Percentiles rank a stretch among this genome's conserved stretches.
phyloP scores from a whole-genome alignment of 2,113 vertebrate species.

The Seriola quinqueradiata region DNA sequence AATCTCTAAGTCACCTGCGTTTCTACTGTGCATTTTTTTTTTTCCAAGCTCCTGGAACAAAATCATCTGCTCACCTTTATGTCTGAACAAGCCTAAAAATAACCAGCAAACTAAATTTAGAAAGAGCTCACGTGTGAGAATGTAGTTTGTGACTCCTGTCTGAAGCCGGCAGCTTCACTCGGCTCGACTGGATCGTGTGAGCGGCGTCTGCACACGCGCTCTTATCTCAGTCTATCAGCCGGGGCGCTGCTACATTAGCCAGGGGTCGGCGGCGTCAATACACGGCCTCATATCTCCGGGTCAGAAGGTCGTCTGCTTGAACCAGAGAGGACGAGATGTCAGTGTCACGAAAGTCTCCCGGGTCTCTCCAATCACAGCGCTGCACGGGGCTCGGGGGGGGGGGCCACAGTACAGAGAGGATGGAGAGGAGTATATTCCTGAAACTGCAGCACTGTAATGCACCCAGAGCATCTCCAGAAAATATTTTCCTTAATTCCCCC shows the following conservation, averaged over 20 bases:
- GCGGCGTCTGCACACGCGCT: conserved; percentile 9
- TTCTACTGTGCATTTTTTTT: no score
- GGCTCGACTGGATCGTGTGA: conserved; percentile 11
- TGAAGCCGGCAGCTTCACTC: not conserved
- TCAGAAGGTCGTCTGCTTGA: conserved; percentile 60
- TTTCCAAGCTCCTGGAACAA: no score
- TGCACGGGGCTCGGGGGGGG: not conserved
- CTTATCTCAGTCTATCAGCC: conserved; percentile 57
- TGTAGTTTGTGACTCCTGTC: not conserved
- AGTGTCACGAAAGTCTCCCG: conserved; percentile 46
- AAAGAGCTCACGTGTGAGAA: not conserved
- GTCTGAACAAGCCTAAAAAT: no score
- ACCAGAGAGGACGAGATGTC: conserved; percentile 30
- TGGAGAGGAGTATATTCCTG: not conserved
- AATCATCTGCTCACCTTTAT: no score
- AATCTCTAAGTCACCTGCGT: no score
- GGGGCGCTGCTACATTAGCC: conserved; percentile 37
- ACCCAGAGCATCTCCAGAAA: no score
- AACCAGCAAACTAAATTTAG: no score
- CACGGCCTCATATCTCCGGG: conserved; percentile 29
- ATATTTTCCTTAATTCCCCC: no score
- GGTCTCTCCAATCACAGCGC: conserved; percentile 27
- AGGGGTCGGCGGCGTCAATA: conserved; percentile 45
- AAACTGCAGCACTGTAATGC: no score
- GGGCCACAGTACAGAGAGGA: not conserved